Evolutionary conservation across 1,140 invertebrate genomes (phyloP).

Genomic region (Lepidurus packardi): DNA sequence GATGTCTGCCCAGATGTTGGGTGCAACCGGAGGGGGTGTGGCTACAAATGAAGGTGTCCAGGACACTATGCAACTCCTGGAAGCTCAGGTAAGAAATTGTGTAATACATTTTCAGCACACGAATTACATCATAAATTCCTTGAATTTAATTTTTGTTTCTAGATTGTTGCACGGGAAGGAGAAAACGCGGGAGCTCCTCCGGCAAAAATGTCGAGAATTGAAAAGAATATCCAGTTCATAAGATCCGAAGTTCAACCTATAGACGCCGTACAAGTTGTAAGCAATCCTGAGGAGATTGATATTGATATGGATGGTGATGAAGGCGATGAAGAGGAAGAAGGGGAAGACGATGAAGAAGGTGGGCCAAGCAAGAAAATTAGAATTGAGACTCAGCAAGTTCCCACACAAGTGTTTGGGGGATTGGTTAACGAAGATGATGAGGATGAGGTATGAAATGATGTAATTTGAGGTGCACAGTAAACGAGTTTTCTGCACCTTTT

Average conservation of each 20-base stretch:
- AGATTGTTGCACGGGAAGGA: background rate
- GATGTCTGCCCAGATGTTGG: conserved; percentile 96
- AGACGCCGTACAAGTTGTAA: conserved; percentile 51
- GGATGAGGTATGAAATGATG: conserved; percentile 18
- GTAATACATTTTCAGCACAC: background rate
- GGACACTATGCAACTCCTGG: conserved; percentile 80
- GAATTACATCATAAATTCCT: conserved; percentile 14
- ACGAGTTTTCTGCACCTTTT: background rate
- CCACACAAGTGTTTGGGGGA: conserved; percentile 33
- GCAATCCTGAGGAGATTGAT: conserved; percentile 91
- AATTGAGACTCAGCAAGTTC: conserved; percentile 33
- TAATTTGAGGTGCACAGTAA: background rate
- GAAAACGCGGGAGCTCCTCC: background rate
- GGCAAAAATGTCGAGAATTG: conserved; percentile 35
- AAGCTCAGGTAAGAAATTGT: conserved; percentile 65
- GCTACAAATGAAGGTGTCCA: conserved; percentile 62
- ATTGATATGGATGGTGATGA: conserved; percentile 73
- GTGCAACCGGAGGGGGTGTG: conserved; percentile 58
- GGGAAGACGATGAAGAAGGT: conserved; percentile 53
- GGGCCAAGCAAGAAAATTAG: conserved; percentile 30
- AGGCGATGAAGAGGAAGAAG: conserved; percentile 60
- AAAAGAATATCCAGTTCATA: conserved; percentile 72
- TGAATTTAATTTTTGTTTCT: background rate
- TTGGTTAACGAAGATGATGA: conserved; percentile 30
- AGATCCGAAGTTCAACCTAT: conserved; percentile 76